Base-by-base conservation (phyloP, 2,797 vertebrate genomes). In the Scolopax bukidnonensis region DNA sequence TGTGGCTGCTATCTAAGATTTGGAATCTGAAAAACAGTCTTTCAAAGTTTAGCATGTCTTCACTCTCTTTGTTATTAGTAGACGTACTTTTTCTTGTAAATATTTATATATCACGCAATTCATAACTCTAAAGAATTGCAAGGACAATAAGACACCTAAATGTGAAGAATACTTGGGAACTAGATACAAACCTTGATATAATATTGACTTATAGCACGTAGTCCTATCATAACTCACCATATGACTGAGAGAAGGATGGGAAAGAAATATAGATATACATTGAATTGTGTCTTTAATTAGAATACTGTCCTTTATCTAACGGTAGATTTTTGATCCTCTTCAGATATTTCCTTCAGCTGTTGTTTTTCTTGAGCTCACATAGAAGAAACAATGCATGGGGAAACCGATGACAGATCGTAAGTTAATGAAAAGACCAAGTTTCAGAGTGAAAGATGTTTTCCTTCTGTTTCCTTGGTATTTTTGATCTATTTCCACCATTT, bases 241-340 rank as follows among this genome's bases (percentile, higher is more conserved):
- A 64, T 32, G 57, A 43, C 12, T 2, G 3, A 8, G 10, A 19
- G 8, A 74, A 64, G 3, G 1, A 1, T 30, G 14, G 23, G 30
- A 24, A 71, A 84, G 28, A 60, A 89, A 74, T 33, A n/a, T 0
- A 54, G 11, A 12, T 30, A 24, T 8, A 7, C 69, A 50, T 20
- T 33, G 45, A 64, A 47, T 59, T 32, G 0, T 63, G 32, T 17
- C 7, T 65, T 88, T 59, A 50, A 50, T 81, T 63, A 57, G 57
- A 70, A 68, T 54, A 40, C 2, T 67, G 25, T 23, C 1, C 9
- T 48, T 69, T 84, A 10, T 78, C 28, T 89, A 33, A 32, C 13
- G 61, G 11, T n/a, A 40, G 28, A 7, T 74, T 16, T 59, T 13
- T 87, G 17, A 70, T 50, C 45, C 7, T 33, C 48, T 41, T 61